Percentiles rank a stretch among this genome's conserved stretches.
phyloP scores from a whole-genome alignment of 2,797 vertebrate species.

The Perodicticus potto region DNA sequence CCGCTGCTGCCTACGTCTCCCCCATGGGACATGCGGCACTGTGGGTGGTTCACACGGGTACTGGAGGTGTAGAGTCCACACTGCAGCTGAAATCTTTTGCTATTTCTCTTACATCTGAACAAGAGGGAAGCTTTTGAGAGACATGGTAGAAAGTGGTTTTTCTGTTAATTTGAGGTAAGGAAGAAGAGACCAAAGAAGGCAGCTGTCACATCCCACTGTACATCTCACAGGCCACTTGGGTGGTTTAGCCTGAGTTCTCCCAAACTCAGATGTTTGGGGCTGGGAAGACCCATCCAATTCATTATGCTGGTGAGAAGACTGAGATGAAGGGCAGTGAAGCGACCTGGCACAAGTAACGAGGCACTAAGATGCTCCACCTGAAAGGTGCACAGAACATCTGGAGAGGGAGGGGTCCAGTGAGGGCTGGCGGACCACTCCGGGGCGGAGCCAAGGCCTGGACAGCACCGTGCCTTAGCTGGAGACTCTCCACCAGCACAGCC shows the following conservation, averaged over 20 bases:
- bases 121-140: not conserved
- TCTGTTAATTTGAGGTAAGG: not conserved
- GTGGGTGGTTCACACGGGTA: fast-evolving
- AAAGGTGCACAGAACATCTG: not conserved
- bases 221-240: too few relatives aligned
- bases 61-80: too few relatives aligned
- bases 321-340: not conserved
- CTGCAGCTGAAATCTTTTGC: not conserved
- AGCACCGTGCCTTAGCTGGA: fast-evolving
- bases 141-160: not conserved
- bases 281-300: not conserved
- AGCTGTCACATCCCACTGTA: too few relatives aligned
- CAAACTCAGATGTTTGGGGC: not conserved
- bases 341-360: not conserved
- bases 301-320: not conserved
- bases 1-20: not conserved
- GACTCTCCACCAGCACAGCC: too few relatives aligned
- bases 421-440: not conserved
- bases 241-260: not conserved
- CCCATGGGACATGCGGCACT: not conserved
- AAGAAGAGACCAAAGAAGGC: not conserved
- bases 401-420: not conserved
- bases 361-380: too few relatives aligned
- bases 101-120: not conserved
- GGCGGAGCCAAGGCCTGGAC: not conserved